A percentile compares a stretch with the other conserved stretches of the same genome.
Conservation (phyloP, 2,797 vertebrate species). For the Pogoniulus pusillus region DNA sequence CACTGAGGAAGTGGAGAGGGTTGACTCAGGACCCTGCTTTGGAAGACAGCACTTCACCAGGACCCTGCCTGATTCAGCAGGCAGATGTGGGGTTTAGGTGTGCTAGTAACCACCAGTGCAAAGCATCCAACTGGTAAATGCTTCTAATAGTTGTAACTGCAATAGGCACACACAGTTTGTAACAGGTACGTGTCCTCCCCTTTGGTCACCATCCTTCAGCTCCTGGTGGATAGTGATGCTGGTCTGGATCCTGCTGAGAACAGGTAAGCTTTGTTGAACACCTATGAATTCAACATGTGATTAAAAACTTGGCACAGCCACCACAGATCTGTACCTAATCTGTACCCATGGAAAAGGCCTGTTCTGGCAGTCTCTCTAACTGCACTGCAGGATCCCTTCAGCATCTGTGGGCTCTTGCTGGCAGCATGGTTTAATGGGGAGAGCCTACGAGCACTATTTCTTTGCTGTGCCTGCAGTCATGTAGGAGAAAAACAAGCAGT, state of each 20-base stretch:
- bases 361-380: fast-evolving
- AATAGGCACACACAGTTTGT: fast-evolving
- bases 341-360: fast-evolving
- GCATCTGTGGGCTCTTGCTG: background rate
- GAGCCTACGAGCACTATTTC: background rate
- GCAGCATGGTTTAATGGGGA: background rate
- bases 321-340: no score
- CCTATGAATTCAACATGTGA: background rate
- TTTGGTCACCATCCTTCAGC: fast-evolving
- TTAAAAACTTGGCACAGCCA: background rate
- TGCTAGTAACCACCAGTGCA: fast-evolving
- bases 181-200: background rate
- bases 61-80: background rate
- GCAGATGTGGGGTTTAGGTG: background rate
- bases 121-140: background rate
- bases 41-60: fast-evolving
- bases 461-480: background rate
- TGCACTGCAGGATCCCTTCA: background rate
- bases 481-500: background rate
- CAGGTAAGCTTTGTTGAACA: fast-evolving
- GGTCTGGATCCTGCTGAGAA: background rate
- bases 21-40: fast-evolving
- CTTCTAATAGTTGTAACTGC: background rate
- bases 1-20: background rate
- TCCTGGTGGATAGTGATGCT: background rate